Evolutionary conservation across 2,888 invertebrate species (phyloP).

Genomic region (Drosophila paucipuncta): DNA sequence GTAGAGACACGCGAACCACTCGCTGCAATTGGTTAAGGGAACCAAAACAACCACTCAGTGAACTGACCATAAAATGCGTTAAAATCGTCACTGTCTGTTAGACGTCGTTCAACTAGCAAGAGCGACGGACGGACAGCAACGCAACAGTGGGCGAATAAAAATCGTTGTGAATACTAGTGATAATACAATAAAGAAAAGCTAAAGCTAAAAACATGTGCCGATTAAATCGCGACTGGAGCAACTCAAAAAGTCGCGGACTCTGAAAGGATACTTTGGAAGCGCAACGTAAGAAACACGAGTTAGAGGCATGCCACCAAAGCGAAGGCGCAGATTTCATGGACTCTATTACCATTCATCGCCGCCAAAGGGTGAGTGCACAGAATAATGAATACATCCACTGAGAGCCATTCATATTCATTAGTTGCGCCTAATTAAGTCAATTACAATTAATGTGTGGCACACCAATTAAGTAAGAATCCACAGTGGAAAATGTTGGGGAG

Average conservation of each 20-base stretch:
- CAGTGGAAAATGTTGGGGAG: background rate
- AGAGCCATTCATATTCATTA: conserved; percentile 55
- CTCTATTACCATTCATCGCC: conserved; percentile 85
- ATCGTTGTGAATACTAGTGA: background rate
- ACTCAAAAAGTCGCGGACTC: conserved; percentile 67
- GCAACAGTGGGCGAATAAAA: background rate
- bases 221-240: conserved; percentile 56
- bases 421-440: conserved; percentile 66
- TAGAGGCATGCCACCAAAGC: conserved; percentile 83
- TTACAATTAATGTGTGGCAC: conserved; percentile 54
- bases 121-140: conserved; percentile 46
- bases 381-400: conserved; percentile 31
- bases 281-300: conserved; percentile 4
- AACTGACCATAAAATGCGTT: conserved; percentile 36
- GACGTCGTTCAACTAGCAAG: conserved; percentile 69
- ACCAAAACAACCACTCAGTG: conserved; percentile 17
- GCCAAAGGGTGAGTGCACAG: conserved; percentile 84
- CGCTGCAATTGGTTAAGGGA: conserved; percentile 41
- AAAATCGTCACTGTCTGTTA: conserved; percentile 32
- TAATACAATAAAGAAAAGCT: background rate
- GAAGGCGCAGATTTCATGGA: conserved; percentile 84
- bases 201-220: conserved; percentile 37
- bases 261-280: conserved; percentile 13
- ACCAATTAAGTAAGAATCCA: conserved; percentile 41
- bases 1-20: conserved; percentile 65